A percentile compares a stretch with the other conserved stretches of the same genome.
Conservation (phyloP, 2,888 invertebrate species). For the Sinopyrophorus schimmeli region DNA sequence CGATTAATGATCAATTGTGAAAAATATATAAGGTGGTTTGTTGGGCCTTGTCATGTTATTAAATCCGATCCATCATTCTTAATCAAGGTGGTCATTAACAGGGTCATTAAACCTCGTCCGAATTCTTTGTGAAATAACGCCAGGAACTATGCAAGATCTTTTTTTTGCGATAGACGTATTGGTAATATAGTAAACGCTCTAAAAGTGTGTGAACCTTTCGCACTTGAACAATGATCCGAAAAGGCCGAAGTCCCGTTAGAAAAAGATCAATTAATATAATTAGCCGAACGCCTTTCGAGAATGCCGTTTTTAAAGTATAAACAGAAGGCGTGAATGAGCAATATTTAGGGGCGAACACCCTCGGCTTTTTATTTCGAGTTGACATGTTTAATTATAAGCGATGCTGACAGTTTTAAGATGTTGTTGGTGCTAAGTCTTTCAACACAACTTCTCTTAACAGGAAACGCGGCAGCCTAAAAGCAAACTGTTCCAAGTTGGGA, state of each 20-base stretch:
- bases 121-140: slow-evolving; percentile 10
- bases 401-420: slow-evolving; percentile 45
- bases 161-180: too few relatives aligned
- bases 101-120: slow-evolving; percentile 15
- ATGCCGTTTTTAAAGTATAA: too few relatives aligned
- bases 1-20: slow-evolving; percentile 15
- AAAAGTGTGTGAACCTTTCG: slow-evolving; percentile 1
- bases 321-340: too few relatives aligned
- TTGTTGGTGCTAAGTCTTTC: slow-evolving; percentile 44
- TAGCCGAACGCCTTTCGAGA: too few relatives aligned
- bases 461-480: neutral
- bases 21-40: slow-evolving; percentile 10
- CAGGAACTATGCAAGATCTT: slow-evolving; percentile 2
- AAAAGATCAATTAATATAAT: neutral
- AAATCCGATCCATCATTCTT: slow-evolving; percentile 13
- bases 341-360: too few relatives aligned
- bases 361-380: slow-evolving; percentile 18
- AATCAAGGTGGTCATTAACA: slow-evolving; percentile 16
- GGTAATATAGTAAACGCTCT: slow-evolving; percentile 4
- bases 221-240: neutral
- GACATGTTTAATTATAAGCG: slow-evolving; percentile 30
- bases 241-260: neutral
- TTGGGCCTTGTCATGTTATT: slow-evolving; percentile 14
- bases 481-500: neutral
- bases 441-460: slow-evolving; percentile 8